Evolutionary conservation across 2,797 vertebrate species (phyloP).

Genomic region (Coregonus sp.): DNA sequence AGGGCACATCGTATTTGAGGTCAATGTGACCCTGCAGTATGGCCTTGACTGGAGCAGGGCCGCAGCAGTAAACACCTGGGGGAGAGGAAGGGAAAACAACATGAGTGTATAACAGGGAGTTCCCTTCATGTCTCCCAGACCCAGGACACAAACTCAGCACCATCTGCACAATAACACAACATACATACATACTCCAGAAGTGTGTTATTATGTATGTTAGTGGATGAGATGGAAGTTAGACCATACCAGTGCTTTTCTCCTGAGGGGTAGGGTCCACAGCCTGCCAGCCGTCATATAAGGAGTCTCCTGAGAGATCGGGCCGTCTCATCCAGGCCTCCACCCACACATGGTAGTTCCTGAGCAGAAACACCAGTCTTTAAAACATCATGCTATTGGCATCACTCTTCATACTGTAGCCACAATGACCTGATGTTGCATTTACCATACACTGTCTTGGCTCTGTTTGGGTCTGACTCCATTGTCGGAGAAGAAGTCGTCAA

Average conservation of each 20-base stretch:
- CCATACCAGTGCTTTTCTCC: slow-evolving; percentile 82
- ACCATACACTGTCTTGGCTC: slow-evolving; percentile 79
- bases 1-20: slow-evolving; percentile 74
- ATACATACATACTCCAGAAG: background rate
- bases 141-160: no score
- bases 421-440: slow-evolving; percentile 43
- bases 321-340: slow-evolving; percentile 88
- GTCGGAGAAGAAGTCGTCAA: slow-evolving; percentile 71
- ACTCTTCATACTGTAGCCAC: no score
- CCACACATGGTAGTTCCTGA: slow-evolving; percentile 95
- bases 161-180: background rate
- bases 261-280: slow-evolving; percentile 89
- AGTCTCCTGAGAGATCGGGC: slow-evolving; percentile 68
- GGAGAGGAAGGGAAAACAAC: background rate
- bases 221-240: background rate
- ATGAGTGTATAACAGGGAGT: background rate
- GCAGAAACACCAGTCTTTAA: slow-evolving; percentile 1
- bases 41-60: slow-evolving; percentile 78
- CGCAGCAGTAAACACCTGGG: slow-evolving; percentile 67
- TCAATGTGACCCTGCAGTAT: slow-evolving; percentile 74
- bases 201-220: no score
- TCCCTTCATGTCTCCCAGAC: background rate
- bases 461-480: slow-evolving; percentile 53
- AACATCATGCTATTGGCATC: no score
- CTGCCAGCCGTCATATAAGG: slow-evolving; percentile 86